These are phyloP conservation scores for Tamandua tetradactyla DNA, from an alignment of 2,797 vertebrate genomes.

Conservation along the genomic window DNA sequence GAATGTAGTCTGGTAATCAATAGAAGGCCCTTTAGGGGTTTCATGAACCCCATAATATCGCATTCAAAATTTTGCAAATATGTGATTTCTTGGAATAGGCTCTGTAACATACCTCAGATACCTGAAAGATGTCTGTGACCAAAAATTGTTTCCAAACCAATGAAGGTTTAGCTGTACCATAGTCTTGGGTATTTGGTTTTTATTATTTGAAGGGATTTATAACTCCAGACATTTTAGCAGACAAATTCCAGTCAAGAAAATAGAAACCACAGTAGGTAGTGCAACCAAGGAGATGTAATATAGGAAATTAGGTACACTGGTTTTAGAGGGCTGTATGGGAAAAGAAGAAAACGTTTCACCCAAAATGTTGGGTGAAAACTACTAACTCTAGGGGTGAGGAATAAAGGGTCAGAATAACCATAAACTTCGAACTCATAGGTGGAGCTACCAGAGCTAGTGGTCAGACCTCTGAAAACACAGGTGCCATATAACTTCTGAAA, in stretches of 20 bases:
- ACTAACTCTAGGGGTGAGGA: not conserved
- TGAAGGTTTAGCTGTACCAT: not conserved
- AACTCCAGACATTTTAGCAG: not conserved
- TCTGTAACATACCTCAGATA: not conserved
- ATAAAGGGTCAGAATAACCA: not conserved
- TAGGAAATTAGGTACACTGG: not conserved
- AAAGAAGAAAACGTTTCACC: not conserved
- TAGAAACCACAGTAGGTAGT: not conserved
- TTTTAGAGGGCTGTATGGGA: not conserved
- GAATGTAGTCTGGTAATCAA: not conserved
- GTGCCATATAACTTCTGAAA: not conserved
- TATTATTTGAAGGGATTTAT: not conserved
- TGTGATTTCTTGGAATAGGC: not conserved
- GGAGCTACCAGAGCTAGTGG: too few species aligned
- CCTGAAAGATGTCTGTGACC: not conserved
- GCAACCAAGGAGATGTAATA: not conserved
- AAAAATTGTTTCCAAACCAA: not conserved
- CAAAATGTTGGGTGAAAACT: not conserved
- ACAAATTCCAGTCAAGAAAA: not conserved
- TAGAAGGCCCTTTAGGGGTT: not conserved
- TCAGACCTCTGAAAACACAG: not conserved
- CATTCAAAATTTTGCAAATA: constrained; percentile 7
- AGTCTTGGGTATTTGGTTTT: not conserved
- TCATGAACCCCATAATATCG: not conserved
- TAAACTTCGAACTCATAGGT: not conserved